Evolutionary conservation across 2,888 invertebrate species (phyloP), one percentile per base, ranked within the genome.

Genomic region (Calliopum simillimum): DNA sequence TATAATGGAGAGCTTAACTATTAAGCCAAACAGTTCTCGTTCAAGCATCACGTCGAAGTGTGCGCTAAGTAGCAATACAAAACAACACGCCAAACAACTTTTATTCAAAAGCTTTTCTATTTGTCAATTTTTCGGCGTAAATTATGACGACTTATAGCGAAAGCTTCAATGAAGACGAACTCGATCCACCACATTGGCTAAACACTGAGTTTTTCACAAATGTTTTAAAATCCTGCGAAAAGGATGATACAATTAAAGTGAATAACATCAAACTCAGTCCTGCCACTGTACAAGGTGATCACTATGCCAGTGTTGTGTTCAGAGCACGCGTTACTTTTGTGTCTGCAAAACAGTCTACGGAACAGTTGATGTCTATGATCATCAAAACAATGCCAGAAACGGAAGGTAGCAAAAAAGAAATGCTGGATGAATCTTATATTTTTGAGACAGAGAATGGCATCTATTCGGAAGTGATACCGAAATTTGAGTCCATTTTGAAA

Each of bases 151-250:
- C 58, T 2, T n/a, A n/a, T n/a, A 33, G 25, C 4, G 23, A 14
- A 43, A 13, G 23, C 14, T 68, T 46, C 33, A 77, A 75, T 43
- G 69, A 43, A n/a, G 79, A 74, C 74, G 80, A 81, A 67, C 49
- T 80, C 58, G 71, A 72, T 2, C 69, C 79, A 2, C 81, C 81
- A 0, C 62, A 44, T 6, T 81, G 81, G 80, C 33, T 81, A 58
- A 69, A 76, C 47, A 47, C 19, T 2, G 49, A 53, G 0, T 81
- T 78, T 43, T 73, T 81, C 4, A 62, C 66, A 5, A 56, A 74
- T 5, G 75, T 77, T 2, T 62, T 82, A 12, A 58, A 56, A 4
- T 23, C 51, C 4, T 51, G 46, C 12, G 43, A 74, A 23, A 23
- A 44, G 1, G 14, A 16, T 4, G 59, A n/a, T 21, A 12, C 14